Conservation (phyloP, 37 sponge, comb jelly and placozoan species). For the Theonella swinhoei region DNA sequence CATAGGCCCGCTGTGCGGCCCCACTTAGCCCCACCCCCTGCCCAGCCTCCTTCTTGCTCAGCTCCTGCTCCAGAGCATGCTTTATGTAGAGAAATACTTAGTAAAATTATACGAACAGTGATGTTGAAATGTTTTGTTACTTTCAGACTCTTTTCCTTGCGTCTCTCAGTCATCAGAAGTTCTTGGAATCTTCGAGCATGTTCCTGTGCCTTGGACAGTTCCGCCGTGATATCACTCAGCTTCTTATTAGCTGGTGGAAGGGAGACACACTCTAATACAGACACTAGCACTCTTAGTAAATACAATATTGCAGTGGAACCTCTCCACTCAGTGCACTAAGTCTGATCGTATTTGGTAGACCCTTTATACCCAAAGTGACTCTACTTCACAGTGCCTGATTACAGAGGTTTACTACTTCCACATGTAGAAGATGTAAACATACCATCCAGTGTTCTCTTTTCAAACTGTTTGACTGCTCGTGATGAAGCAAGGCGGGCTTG, state of each 20-base stretch:
- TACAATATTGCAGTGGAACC: too few relatives aligned
- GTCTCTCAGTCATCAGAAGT: conserved; percentile 62
- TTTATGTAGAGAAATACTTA: conserved; percentile 1
- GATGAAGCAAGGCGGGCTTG: conserved; percentile 57
- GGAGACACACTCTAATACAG: too few relatives aligned
- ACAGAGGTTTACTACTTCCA: background rate
- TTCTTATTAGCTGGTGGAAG: conserved; percentile 64
- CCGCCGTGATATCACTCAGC: conserved; percentile 69
- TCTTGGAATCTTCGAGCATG: conserved; percentile 84
- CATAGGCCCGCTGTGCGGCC: conserved; percentile 76
- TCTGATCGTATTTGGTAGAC: too few relatives aligned
- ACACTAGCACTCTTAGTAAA: too few relatives aligned
- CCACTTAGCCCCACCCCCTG: conserved; percentile 22
- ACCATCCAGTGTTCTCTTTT: conserved; percentile 76
- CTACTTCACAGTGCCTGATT: too few relatives aligned
- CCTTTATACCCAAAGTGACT: too few relatives aligned
- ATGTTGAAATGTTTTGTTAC: conserved; percentile 10
- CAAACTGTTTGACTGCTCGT: conserved; percentile 75
- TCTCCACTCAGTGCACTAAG: too few relatives aligned
- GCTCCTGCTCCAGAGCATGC: conserved; percentile 85
- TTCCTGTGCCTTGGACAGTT: conserved; percentile 78
- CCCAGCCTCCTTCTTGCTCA: conserved; percentile 44
- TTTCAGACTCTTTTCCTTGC: conserved; percentile 78
- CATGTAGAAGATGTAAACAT: background rate
- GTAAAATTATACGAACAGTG: background rate